Evolutionary conservation across 2,888 invertebrate genomes (phyloP).

Genomic region (Ferrisia virgata): DNA sequence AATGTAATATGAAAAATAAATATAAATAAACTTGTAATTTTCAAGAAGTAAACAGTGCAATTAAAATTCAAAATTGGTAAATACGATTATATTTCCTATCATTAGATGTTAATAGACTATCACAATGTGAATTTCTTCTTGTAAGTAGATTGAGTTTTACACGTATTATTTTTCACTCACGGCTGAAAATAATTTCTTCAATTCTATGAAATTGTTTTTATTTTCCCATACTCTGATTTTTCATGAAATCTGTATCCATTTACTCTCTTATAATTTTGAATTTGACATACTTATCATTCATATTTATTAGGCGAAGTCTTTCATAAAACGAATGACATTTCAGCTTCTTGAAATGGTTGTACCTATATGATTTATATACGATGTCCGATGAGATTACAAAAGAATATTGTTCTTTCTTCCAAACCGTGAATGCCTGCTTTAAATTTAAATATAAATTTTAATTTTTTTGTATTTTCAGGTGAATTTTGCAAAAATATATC

Average conservation of each 20-base stretch:
- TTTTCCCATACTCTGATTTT: background rate
- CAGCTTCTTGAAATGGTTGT: background rate
- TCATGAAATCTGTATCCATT: background rate
- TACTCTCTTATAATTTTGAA: background rate
- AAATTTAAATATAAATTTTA: background rate
- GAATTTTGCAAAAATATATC: background rate
- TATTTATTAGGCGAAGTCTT: too few relatives aligned
- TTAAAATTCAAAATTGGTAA: background rate
- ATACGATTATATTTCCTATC: background rate
- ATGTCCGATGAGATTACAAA: background rate
- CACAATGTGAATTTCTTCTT: background rate
- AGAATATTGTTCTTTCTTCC: background rate
- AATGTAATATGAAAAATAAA: conserved; percentile 7
- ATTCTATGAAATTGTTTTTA: background rate
- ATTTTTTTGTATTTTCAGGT: background rate
- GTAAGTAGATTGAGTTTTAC: conserved; percentile 3
- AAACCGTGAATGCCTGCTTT: too few relatives aligned
- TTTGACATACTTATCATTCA: background rate
- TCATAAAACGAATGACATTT: background rate
- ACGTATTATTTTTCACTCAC: background rate
- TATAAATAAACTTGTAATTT: conserved; percentile 15
- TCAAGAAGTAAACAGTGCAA: conserved; percentile 20
- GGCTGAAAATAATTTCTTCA: background rate
- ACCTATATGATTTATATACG: background rate
- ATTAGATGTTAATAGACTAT: background rate